Base-by-base conservation (phyloP, 2,113 vertebrate species). In the Sinocyclocheilus anshuiensis region DNA sequence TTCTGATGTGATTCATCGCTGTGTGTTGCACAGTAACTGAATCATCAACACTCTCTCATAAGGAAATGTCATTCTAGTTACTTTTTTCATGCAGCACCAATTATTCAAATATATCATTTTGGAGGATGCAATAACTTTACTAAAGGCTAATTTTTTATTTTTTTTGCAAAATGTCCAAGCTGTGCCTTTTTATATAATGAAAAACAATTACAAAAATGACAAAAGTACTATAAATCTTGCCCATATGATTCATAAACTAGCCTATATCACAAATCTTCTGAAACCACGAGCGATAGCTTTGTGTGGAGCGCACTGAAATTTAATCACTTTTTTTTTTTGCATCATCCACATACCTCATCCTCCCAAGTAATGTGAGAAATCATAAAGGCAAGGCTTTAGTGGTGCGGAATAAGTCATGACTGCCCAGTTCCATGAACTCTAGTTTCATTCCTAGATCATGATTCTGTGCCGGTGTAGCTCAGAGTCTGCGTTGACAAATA, bases 1-100 rank as follows among this genome's bases (percentile, higher is more conserved):
- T 59, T 29, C 20, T 57, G 33, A 79, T 39, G 77, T 59, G 76
- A 77, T 77, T 36, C 50, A 77, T 77, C 50, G 8, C 48, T 39
- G 55, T 61, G 77, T 59, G 16, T 36, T 20, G 50, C 20, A 72
- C 9, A 4, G 33, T 20, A 36, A 22, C 29, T 39, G 69, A 71
- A 72, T 71, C 29, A 69, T 22, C 69, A 72, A 10, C 18, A 72
- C 18, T 10, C 18, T 39, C 3, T 71, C 33, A 39, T 72, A 39
- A 39, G 3, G 69, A 16, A 72, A 72, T 3, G 4, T 1, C 29
- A 36, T 39, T 72, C 57, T 59, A 59, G 57, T 20, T 20, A 59
- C 57, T 59, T 59, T 59, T 22, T 59, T 39, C 1, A 59, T 59
- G 20, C 57, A 59, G 48, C 48, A 12, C 3, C 48, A 13, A 1